Conservation (phyloP, 2,113 vertebrate species). For the Melanostigma gelatinosum region DNA sequence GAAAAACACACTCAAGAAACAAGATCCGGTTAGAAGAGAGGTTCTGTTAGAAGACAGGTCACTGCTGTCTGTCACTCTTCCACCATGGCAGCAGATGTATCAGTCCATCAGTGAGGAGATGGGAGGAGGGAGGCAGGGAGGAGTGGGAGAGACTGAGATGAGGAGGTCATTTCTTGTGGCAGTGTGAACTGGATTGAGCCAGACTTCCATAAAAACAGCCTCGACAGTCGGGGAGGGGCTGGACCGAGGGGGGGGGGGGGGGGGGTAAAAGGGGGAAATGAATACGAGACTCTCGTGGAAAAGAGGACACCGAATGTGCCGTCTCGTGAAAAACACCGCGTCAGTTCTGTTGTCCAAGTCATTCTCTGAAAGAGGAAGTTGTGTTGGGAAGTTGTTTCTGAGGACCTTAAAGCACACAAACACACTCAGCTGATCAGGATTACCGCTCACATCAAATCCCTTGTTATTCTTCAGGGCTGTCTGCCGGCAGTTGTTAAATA, state of each 20-base stretch:
- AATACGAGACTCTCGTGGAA: constrained; percentile 11
- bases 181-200: constrained; percentile 79
- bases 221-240: constrained; percentile 35
- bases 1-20: not conserved
- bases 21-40: not conserved
- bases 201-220: constrained; percentile 69
- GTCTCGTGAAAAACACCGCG: constrained; percentile 24
- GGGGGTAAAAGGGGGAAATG: not conserved
- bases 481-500: not conserved
- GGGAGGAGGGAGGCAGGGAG: constrained; percentile 1
- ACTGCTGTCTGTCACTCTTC: not conserved
- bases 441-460: not conserved
- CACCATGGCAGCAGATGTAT: not conserved
- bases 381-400: constrained; percentile 16
- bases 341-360: not conserved
- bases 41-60: not conserved
- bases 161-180: constrained; percentile 54
- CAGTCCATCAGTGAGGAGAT: not conserved
- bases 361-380: constrained; percentile 41
- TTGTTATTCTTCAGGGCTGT: constrained; percentile 1
- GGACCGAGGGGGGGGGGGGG: not conserved
- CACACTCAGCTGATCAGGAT: constrained; percentile 41
- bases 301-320: constrained; percentile 24
- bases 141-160: constrained; percentile 28
- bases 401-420: not conserved